Evolutionary conservation across 1,140 invertebrate genomes (phyloP).

Genomic region (Pogonus chalceus): DNA sequence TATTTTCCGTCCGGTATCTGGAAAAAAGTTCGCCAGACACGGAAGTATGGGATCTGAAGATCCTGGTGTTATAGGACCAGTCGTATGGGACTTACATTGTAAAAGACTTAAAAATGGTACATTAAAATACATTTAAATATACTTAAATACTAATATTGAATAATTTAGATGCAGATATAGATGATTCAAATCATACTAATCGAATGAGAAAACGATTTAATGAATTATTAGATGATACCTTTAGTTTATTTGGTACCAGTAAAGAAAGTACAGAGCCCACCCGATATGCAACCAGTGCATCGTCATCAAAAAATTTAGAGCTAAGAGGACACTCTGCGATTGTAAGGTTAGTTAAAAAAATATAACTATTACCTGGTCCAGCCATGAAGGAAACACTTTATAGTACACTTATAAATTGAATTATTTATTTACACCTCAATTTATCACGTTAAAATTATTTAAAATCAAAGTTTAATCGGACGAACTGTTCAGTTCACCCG

Average conservation of each 20-base stretch:
- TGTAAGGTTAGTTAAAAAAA: conserved; percentile 42
- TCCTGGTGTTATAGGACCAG: conserved; percentile 72
- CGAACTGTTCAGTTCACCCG: too few species aligned
- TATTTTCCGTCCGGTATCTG: conserved; percentile 28
- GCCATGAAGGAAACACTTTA: too few species aligned
- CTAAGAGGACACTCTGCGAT: conserved; percentile 37
- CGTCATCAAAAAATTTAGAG: conserved; percentile 23
- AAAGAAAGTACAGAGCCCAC: conserved; percentile 35
- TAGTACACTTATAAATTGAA: too few species aligned
- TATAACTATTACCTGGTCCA: too few species aligned
- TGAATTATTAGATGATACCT: conserved; percentile 56
- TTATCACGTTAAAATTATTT: too few species aligned
- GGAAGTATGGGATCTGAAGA: conserved; percentile 53
- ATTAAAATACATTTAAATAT: conserved; percentile 1
- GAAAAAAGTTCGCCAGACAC: conserved; percentile 37
- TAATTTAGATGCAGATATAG: conserved; percentile 27
- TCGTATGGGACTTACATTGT: conserved; percentile 67
- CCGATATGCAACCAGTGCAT: conserved; percentile 8
- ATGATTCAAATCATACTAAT: conserved; percentile 33
- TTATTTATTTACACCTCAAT: too few species aligned
- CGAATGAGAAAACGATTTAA: conserved; percentile 52
- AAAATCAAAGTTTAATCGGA: too few species aligned
- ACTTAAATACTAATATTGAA: too few species aligned
- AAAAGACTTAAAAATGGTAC: conserved; percentile 34
- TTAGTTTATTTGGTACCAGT: conserved; percentile 49